Evolutionary conservation across 2,113 vertebrate species (phyloP), one percentile per base, ranked within the genome.

Genomic region (Sorex fumeus): DNA sequence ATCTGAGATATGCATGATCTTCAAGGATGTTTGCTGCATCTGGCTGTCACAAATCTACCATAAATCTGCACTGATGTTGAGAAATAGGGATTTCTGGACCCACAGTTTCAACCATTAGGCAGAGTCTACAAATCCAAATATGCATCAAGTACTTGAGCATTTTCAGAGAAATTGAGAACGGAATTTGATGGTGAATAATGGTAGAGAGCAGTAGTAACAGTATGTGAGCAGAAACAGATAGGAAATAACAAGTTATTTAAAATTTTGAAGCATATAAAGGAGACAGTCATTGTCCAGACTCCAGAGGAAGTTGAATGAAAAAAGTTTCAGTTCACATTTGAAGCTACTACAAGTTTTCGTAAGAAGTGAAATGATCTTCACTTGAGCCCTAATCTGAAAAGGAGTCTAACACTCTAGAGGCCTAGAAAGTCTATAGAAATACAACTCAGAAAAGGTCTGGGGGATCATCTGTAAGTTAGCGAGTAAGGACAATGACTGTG

Each of bases 401-500:
- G 45, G 9, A 90, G 32, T 18, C 81, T 80, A 32, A 28, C 4
- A 83, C 25, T 74, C 60, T 32, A 79, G 69, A 13, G 67, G 13
- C 27, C 8, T 36, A 69, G 67, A 47, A 92, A 76, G 90, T 30
- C 27, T 64, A 10, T 45, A 32, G 12, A 76, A 71, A n/a, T 85
- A 64, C 91, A 91, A 79, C 21, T 79, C 66, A 75, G 36, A 70
- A 36, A 60, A 71, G n/a, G 8, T 50, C 53, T 90, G 40, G 69
- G 15, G 62, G 80, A 32, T 67, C 43, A 32, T 67, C 36, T 66
- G 36, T 34, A 57, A 57, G 27, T 27, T 40, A 88, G 21, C 67
- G 64, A 50, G 67, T 89, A 88, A 92, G 50, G 92, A 88, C 85
- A 72, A 15, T 74, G 62, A 94, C 67, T 82, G 25, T 80, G 80